Percentiles rank a stretch among this genome's conserved stretches.
phyloP scores from a whole-genome alignment of 2,797 vertebrate species.

The Rachycentron canadum region DNA sequence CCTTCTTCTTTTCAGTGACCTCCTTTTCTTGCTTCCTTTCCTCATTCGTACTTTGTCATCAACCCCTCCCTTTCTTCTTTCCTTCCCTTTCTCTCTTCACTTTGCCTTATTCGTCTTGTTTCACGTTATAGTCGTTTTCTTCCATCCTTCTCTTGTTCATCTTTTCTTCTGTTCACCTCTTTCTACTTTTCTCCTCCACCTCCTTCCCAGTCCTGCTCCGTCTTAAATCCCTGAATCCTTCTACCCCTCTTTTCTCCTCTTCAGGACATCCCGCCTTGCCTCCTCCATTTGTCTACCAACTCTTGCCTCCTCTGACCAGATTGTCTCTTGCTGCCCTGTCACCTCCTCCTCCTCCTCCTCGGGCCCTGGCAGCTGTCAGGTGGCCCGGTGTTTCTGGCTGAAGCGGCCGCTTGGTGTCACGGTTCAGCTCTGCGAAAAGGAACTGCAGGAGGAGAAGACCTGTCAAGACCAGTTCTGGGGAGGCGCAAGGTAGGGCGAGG shows the following conservation, averaged over 20 bases:
- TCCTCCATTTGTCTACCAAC: neutral
- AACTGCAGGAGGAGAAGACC: conserved; percentile 39
- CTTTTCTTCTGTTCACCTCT: too few species aligned
- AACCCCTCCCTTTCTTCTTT: neutral
- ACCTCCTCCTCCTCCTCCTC: conserved; percentile 18
- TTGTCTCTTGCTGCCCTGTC: neutral
- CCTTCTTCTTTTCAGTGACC: neutral
- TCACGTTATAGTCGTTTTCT: neutral
- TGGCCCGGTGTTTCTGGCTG: conserved; percentile 43
- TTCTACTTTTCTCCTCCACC: neutral
- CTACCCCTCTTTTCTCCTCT: neutral
- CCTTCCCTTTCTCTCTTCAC: neutral
- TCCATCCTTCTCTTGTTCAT: too few species aligned
- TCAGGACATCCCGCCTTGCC: conserved; percentile 9
- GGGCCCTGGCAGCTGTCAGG: conserved; percentile 41
- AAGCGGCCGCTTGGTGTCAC: conserved; percentile 10
- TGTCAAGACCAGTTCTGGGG: conserved; percentile 49
- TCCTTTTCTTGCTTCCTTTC: neutral
- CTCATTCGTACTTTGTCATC: too few species aligned
- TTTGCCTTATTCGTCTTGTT: neutral
- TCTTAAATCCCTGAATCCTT: neutral
- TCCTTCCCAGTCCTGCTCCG: neutral
- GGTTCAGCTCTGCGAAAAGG: conserved; percentile 32
- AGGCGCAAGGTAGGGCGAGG: conserved; percentile 39
- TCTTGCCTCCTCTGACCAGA: neutral